These are phyloP conservation scores for Microtus montanus DNA, from an alignment of 2,113 vertebrate species.

Conservation along the genomic window DNA sequence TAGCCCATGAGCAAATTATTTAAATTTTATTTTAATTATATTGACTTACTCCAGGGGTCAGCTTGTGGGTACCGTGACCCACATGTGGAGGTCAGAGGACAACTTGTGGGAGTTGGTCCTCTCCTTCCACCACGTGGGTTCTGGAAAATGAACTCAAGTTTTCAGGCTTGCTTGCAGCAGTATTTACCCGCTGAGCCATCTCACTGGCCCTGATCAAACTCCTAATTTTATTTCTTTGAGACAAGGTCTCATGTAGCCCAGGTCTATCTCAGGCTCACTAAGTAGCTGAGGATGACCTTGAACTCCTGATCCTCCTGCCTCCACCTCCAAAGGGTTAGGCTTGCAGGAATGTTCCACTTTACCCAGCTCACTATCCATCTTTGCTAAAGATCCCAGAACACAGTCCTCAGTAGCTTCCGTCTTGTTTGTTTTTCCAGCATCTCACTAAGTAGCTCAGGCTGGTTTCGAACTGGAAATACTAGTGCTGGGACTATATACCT, in stretches of 20 bases:
- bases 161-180: background rate
- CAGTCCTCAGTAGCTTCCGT: background rate
- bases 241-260: background rate
- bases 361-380: background rate
- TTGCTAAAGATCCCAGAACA: background rate
- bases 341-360: background rate
- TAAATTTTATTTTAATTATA: background rate
- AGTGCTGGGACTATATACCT: background rate
- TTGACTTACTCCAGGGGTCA: background rate
- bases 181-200: background rate
- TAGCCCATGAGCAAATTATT: accelerated
- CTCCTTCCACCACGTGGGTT: too few relatives aligned
- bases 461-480: background rate
- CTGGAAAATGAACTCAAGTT: background rate
- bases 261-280: background rate
- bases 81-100: background rate
- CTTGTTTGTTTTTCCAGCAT: background rate
- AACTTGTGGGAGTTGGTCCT: background rate
- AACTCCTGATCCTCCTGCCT: background rate
- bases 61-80: background rate
- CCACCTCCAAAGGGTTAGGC: background rate
- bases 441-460: background rate
- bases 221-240: background rate
- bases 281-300: background rate
- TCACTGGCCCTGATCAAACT: background rate